phyloP scores from a whole-genome alignment of 1,140 invertebrate species.

The Drosophila parabipectinata region DNA sequence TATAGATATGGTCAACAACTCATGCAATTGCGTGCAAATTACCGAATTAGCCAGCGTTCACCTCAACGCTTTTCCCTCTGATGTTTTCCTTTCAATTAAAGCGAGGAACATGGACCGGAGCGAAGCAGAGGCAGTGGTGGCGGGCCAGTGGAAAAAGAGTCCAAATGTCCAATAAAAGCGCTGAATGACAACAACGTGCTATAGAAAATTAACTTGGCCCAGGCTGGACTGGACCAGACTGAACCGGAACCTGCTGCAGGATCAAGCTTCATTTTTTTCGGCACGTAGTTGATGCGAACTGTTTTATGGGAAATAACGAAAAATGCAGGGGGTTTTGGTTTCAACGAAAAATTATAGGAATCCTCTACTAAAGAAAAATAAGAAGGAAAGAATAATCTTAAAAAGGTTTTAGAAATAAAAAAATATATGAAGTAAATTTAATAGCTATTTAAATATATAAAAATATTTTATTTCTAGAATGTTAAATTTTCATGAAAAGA shows the following conservation, averaged over 20 bases:
- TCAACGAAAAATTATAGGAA: background rate
- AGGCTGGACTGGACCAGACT: slow-evolving; percentile 13
- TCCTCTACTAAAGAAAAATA: background rate
- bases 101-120: slow-evolving; percentile 18
- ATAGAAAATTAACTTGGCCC: slow-evolving; percentile 79
- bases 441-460: no score
- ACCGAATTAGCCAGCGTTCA: slow-evolving; percentile 76
- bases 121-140: no score
- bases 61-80: slow-evolving; percentile 68
- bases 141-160: background rate
- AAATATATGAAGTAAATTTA: no score
- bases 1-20: slow-evolving; percentile 80
- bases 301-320: slow-evolving; percentile 44
- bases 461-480: no score
- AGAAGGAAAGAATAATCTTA: background rate
- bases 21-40: slow-evolving; percentile 81
- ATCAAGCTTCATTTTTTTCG: slow-evolving; percentile 33
- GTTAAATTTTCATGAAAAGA: no score
- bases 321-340: slow-evolving; percentile 1
- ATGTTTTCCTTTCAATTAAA: slow-evolving; percentile 80
- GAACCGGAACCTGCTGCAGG: slow-evolving; percentile 27
- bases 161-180: slow-evolving; percentile 68
- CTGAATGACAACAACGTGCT: slow-evolving; percentile 75
- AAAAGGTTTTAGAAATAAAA: no score
- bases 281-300: slow-evolving; percentile 60